Evolutionary conservation across 2,113 vertebrate species (phyloP), one percentile per base, ranked within the genome.

Genomic region (Siniperca chuatsi): DNA sequence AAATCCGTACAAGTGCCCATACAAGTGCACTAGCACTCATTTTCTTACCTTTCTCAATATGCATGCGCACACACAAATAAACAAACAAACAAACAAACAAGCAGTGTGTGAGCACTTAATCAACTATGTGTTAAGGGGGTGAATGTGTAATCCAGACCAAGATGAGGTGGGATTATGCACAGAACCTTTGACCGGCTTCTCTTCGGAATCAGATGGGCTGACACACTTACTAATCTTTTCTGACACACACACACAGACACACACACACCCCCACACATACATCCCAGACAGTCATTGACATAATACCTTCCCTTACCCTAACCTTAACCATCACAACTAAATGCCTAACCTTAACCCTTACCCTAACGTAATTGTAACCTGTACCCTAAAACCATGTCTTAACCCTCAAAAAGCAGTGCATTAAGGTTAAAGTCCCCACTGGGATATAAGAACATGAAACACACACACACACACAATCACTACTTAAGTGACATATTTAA

Each of bases 201-300:
- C 76, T 97, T 95, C 25, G 96, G 96, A 8, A 97, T 97, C 94
- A 97, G 90, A 77, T 90, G 81, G 90, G 91, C 81, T 82, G 73
- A 90, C 42, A 80, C 62, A 50, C 83, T 58, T 58, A 66, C 29
- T n/a, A 62, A 37, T 37, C 35, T 37, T 37, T 37, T 37, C 35
- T 37, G 79, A 64, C 52, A 62, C 78, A 71, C 46, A 78, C 54
- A 71, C 72, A 87, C 68, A 29, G 1, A 29, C 29, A 29, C 72
- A 87, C 68, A 64, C 52, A 62, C 78, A 71, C 46, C 75, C 54
- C 66, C 72, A 87, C 68, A 29, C 29, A 29, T 1, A 29, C 29
- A 29, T 29, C 29, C 29, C 1, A 29, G 29, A 29, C 29, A 29
- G 29, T 29, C 29, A 29, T 29, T 29, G 29, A 29, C 29, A 29